Percentiles rank a stretch among this genome's conserved stretches.
phyloP scores from a whole-genome alignment of 2,888 invertebrate species.

The Omphaloscelis lunosa region DNA sequence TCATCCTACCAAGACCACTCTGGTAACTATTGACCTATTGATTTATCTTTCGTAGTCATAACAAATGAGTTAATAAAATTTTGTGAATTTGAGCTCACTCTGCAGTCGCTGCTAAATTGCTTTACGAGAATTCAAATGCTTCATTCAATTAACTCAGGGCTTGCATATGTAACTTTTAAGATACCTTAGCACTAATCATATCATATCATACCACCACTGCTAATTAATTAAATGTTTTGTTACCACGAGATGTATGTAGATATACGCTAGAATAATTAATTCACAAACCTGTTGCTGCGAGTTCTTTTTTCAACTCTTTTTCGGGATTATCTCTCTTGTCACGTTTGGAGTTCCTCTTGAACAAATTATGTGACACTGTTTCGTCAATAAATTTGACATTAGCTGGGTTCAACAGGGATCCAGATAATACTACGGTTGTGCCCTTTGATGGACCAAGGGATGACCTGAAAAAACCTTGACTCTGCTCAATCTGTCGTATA shows the following conservation, averaged over 20 bases:
- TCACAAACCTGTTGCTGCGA: constrained; percentile 71
- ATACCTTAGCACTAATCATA: not conserved
- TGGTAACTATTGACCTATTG: not conserved
- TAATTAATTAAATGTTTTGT: not conserved
- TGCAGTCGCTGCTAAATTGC: not conserved
- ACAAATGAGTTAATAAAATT: constrained; percentile 6
- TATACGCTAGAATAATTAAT: not conserved
- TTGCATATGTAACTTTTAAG: not conserved
- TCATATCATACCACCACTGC: not conserved
- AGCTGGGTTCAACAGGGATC: constrained; percentile 89
- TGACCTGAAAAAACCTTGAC: constrained; percentile 66
- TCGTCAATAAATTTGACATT: constrained; percentile 92
- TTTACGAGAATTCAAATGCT: not conserved
- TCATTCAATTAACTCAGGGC: not conserved
- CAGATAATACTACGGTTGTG: constrained; percentile 82
- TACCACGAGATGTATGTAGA: not conserved
- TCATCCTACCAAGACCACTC: not conserved
- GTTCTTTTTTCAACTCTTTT: constrained; percentile 80
- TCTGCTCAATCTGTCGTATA: constrained; percentile 61
- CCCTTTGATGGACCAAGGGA: constrained; percentile 80
- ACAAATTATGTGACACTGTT: constrained; percentile 85
- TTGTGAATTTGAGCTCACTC: not conserved
- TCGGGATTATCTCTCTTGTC: constrained; percentile 89
- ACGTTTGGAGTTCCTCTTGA: constrained; percentile 87
- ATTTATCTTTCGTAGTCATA: constrained; percentile 5